Base-by-base conservation (phyloP, 2,797 vertebrate genomes). In the Cossypha caffra region DNA sequence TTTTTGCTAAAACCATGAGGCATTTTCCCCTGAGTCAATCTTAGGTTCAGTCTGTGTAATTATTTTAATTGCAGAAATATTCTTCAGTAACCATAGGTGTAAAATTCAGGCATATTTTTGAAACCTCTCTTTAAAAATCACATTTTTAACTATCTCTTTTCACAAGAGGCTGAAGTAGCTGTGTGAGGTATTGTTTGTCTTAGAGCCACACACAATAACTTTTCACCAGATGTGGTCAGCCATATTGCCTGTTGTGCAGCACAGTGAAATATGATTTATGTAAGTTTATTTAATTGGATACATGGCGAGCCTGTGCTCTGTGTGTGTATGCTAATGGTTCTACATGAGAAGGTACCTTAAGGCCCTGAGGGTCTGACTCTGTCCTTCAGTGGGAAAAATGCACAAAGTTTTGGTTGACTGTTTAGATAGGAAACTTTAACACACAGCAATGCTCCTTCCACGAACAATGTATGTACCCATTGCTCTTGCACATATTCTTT, bases 401-500 rank as follows among this genome's bases (percentile, higher is more conserved):
- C 55, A 58, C 35, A 59, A 25, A 16, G 16, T 48, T 92, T 73
- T 75, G 13, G 7, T 63, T 69, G 48, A 24, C 38, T 58, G 9
- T 57, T 85, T 45, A 9, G 31, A n/a, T 45, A 10, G 57, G 61
- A 66, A 76, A 43, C 43, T 26, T 68, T 43, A 31, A 17, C 19
- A 51, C 16, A 16, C 31, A n/a, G 54, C 35, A 50, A 31, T 31
- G 35, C 24, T 59, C 21, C 45, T 47, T 85, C 42, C 81, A 29
- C 0, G 0, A 33, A 4, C 0, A 1, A 3, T 25, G 17, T 15
- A 5, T 0, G 0, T 64, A 23, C 11, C 16, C 1, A 0, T 67
- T 25, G 67, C 24, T 66, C 28, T 26, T 76, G 59, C 7, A 17
- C 1, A 0, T 59, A 4, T 15, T 66, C 37, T 58, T 59, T 73